Conservation (phyloP, 2,888 invertebrate species). For the Anodontia alba region DNA sequence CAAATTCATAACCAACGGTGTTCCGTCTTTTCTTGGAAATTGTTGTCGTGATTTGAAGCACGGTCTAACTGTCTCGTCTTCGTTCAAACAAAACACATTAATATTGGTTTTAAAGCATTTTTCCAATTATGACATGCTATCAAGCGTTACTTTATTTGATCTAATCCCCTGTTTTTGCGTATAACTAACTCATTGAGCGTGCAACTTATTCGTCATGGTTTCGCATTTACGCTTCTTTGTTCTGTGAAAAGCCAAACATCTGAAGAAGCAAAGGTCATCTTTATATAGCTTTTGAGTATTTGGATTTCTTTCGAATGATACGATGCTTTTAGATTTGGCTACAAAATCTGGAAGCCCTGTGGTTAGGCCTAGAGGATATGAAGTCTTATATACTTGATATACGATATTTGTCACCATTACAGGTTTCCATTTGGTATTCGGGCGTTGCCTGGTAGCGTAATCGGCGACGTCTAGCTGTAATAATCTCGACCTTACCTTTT, state of each 20-base stretch:
- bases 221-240: not conserved
- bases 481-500: too few species aligned
- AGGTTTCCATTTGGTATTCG: slow-evolving; percentile 1
- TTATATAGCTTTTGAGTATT: not conserved
- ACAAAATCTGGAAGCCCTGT: too few species aligned
- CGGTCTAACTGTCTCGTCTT: not conserved
- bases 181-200: not conserved
- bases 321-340: too few species aligned
- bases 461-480: too few species aligned
- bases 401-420: not conserved
- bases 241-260: not conserved
- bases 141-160: not conserved
- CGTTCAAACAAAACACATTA: not conserved
- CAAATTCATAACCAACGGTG: not conserved
- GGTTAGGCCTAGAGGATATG: too few species aligned
- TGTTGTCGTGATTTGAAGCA: not conserved
- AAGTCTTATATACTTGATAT: too few species aligned
- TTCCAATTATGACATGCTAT: not conserved
- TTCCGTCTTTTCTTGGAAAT: not conserved
- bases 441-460: too few species aligned
- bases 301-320: not conserved
- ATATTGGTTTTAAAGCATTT: not conserved
- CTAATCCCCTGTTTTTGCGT: not conserved
- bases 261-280: not conserved
- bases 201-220: not conserved